Evolutionary conservation across 2,888 invertebrate genomes (phyloP).

Genomic region (Agrochola circellaris): DNA sequence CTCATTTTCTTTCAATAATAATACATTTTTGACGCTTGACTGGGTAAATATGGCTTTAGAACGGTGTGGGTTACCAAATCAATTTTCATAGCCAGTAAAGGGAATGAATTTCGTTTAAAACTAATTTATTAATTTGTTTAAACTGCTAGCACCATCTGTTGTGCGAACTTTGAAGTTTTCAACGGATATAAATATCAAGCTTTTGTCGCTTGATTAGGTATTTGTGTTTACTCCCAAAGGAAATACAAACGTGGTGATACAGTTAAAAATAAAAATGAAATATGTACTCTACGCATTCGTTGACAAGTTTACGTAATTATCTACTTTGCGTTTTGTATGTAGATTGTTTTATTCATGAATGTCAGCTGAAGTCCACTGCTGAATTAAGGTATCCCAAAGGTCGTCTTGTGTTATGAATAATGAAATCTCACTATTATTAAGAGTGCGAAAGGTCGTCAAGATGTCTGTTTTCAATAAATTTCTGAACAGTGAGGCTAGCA

Average conservation of each 20-base stretch:
- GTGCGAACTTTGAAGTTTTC: slow-evolving; percentile 19
- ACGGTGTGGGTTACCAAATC: slow-evolving; percentile 33
- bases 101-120: slow-evolving; percentile 2
- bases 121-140: not conserved
- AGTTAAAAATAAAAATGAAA: slow-evolving; percentile 57
- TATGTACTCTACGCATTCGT: slow-evolving; percentile 25
- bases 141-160: slow-evolving; percentile 47
- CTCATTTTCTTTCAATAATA: slow-evolving; percentile 51
- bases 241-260: slow-evolving; percentile 48
- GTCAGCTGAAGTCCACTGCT: not conserved
- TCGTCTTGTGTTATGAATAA: not conserved
- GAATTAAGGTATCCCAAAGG: not conserved
- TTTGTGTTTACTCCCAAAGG: slow-evolving; percentile 56
- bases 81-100: slow-evolving; percentile 8
- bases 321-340: slow-evolving; percentile 14
- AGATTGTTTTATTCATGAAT: slow-evolving; percentile 28
- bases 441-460: not conserved
- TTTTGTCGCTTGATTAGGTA: slow-evolving; percentile 62
- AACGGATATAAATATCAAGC: slow-evolving; percentile 33
- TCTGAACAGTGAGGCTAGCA: not conserved
- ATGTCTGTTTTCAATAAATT: not conserved
- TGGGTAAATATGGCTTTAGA: slow-evolving; percentile 28
- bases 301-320: slow-evolving; percentile 30
- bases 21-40: slow-evolving; percentile 48
- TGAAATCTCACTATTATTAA: not conserved